Conservation (phyloP, 2,888 invertebrate species). For the Drosophila infuscata region DNA sequence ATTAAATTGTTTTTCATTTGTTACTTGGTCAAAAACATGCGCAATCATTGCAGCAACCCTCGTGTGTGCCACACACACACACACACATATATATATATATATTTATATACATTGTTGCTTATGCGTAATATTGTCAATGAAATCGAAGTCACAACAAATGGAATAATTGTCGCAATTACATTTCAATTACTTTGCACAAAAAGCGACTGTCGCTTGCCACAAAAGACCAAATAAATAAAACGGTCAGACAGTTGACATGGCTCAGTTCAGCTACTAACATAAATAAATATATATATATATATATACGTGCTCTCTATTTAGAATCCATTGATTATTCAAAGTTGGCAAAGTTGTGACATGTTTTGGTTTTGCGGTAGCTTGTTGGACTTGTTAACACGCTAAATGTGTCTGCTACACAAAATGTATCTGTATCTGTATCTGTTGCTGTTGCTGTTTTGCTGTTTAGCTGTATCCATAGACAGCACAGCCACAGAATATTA, state of each 20-base stretch:
- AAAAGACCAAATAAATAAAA: slow-evolving; percentile 50
- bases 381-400: slow-evolving; percentile 72
- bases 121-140: slow-evolving; percentile 37
- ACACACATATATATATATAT: not conserved
- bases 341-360: slow-evolving; percentile 55
- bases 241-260: slow-evolving; percentile 12
- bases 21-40: slow-evolving; percentile 30
- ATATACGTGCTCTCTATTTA: slow-evolving; percentile 26
- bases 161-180: slow-evolving; percentile 42
- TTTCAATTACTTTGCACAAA: slow-evolving; percentile 45
- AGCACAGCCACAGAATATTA: slow-evolving; percentile 71
- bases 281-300: not conserved
- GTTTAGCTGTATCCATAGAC: slow-evolving; percentile 35
- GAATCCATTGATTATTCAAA: slow-evolving; percentile 73
- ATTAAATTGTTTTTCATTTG: slow-evolving; percentile 56
- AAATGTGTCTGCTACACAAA: slow-evolving; percentile 53
- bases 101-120: slow-evolving; percentile 16
- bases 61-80: slow-evolving; percentile 6
- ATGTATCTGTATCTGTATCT: slow-evolving; percentile 35
- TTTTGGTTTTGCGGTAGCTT: slow-evolving; percentile 34
- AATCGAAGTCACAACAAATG: slow-evolving; percentile 9
- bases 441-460: not conserved
- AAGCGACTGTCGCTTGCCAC: slow-evolving; percentile 23
- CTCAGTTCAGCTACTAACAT: not conserved
- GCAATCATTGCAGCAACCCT: slow-evolving; percentile 63